These are phyloP conservation scores for Donacobius atricapilla DNA, from an alignment of 2,113 vertebrate genomes.

Conservation along the genomic window DNA sequence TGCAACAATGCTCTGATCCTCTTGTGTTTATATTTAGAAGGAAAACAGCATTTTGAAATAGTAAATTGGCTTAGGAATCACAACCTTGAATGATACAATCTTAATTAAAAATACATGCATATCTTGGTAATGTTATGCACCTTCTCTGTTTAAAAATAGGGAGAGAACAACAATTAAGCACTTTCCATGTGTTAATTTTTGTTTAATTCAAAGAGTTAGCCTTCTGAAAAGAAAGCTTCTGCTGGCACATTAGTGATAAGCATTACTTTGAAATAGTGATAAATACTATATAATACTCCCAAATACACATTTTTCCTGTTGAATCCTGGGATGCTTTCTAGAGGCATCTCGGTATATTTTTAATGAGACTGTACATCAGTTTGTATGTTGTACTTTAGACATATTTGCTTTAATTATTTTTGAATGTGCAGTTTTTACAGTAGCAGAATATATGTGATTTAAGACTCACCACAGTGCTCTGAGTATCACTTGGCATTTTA, in stretches of 20 bases:
- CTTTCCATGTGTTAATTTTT: slow-evolving; percentile 36
- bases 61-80: slow-evolving; percentile 33
- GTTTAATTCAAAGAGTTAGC: slow-evolving; percentile 47
- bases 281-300: slow-evolving; percentile 15
- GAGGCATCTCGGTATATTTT: slow-evolving; percentile 44
- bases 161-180: slow-evolving; percentile 32
- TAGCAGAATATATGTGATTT: slow-evolving; percentile 50
- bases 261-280: slow-evolving; percentile 32
- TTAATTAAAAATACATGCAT: slow-evolving; percentile 59
- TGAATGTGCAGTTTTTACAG: slow-evolving; percentile 57
- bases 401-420: slow-evolving; percentile 60
- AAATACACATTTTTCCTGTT: slow-evolving; percentile 22
- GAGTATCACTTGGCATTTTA: slow-evolving; percentile 54
- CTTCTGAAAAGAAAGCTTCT: slow-evolving; percentile 59
- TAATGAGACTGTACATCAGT: slow-evolving; percentile 57
- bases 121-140: background rate
- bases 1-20: slow-evolving; percentile 30
- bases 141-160: slow-evolving; percentile 36
- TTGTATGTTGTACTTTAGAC: slow-evolving; percentile 52
- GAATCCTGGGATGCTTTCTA: slow-evolving; percentile 11
- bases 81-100: slow-evolving; percentile 15
- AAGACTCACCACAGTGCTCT: slow-evolving; percentile 15
- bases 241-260: slow-evolving; percentile 35
- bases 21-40: slow-evolving; percentile 38
- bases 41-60: slow-evolving; percentile 20